phyloP scores from a whole-genome alignment of 1,140 invertebrate species.

The Lepidostoma basale region DNA sequence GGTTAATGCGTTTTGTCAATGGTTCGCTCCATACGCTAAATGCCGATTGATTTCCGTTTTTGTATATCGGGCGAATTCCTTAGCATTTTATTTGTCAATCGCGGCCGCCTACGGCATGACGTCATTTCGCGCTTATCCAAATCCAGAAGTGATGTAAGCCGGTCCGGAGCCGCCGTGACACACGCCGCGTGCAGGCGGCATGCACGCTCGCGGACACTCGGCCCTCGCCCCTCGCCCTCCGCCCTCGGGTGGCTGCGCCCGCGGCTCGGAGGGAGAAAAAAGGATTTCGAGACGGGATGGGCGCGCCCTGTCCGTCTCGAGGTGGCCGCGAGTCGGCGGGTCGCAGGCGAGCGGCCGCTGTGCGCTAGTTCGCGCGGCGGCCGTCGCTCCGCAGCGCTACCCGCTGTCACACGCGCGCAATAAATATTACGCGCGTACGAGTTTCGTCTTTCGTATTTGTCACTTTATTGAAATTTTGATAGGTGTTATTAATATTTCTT shows the following conservation, averaged over 20 bases:
- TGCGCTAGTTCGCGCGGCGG: background rate
- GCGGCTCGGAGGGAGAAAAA: background rate
- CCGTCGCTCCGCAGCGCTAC: background rate
- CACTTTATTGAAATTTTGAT: background rate
- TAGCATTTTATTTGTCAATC: slow-evolving; percentile 31
- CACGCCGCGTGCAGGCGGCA: slow-evolving; percentile 54
- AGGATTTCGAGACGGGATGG: background rate
- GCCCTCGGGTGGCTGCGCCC: no score
- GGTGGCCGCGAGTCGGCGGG: background rate
- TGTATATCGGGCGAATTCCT: slow-evolving; percentile 26
- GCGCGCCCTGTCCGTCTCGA: background rate
- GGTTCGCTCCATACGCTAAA: background rate
- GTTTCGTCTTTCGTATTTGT: background rate
- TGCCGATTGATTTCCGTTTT: slow-evolving; percentile 20
- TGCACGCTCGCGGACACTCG: no score
- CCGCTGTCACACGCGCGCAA: background rate
- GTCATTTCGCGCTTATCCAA: slow-evolving; percentile 55
- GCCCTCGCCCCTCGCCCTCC: no score
- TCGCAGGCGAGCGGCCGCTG: background rate
- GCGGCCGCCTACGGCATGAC: slow-evolving; percentile 52
- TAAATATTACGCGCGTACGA: no score
- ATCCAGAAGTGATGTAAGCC: slow-evolving; percentile 57
- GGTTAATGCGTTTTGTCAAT: slow-evolving; percentile 12
- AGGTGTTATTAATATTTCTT: no score
- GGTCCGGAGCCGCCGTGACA: slow-evolving; percentile 53